Evolutionary conservation across 2,888 invertebrate species (phyloP).

Genomic region (Lasioglossum zephyrum): DNA sequence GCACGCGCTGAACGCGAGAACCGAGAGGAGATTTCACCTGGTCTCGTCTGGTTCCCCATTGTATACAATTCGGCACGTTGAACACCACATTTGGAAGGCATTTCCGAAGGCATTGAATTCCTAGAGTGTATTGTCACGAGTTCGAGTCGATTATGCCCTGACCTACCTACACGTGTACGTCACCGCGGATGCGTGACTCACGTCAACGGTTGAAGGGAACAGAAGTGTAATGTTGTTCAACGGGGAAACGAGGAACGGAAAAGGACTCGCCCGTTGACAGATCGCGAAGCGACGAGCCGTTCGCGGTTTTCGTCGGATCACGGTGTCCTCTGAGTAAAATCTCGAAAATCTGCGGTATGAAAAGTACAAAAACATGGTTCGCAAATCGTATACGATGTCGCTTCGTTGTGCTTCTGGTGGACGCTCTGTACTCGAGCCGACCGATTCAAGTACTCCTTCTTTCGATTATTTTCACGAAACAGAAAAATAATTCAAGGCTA

Average conservation of each 20-base stretch:
- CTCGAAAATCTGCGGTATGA: slow-evolving; percentile 16
- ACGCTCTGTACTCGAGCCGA: background rate
- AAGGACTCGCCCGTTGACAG: background rate
- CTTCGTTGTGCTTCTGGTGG: slow-evolving; percentile 53
- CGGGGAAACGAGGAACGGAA: background rate
- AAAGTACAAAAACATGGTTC: slow-evolving; percentile 39
- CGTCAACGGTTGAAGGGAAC: background rate
- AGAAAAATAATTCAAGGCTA: background rate
- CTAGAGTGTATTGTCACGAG: slow-evolving; percentile 80
- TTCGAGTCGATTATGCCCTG: slow-evolving; percentile 73
- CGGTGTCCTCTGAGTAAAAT: slow-evolving; percentile 9
- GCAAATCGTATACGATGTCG: slow-evolving; percentile 15
- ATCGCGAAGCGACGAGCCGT: background rate
- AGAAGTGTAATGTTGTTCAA: background rate
- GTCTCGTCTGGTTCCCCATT: slow-evolving; percentile 54
- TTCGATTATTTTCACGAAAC: background rate
- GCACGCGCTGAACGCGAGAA: slow-evolving; percentile 31
- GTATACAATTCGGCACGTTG: slow-evolving; percentile 77
- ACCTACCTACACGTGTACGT: slow-evolving; percentile 62
- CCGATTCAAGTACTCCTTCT: background rate
- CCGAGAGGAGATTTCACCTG: slow-evolving; percentile 42
- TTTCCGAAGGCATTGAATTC: slow-evolving; percentile 82
- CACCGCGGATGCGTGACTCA: slow-evolving; percentile 54
- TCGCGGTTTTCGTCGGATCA: background rate
- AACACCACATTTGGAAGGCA: slow-evolving; percentile 82